Base-by-base conservation (phyloP, 2,888 invertebrate genomes). In the Erebia palarica region DNA sequence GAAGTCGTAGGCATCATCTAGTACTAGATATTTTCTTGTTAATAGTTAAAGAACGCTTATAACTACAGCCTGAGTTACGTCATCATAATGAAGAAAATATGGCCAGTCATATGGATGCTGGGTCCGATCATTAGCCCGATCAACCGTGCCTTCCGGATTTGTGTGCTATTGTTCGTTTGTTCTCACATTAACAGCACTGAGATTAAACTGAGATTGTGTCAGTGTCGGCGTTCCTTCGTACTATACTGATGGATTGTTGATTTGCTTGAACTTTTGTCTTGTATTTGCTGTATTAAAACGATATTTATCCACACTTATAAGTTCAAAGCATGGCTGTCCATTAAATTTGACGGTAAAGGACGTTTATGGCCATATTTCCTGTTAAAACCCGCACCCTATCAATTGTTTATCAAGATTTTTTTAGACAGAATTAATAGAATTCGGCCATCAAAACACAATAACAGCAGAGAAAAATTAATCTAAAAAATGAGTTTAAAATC, bases 61-160 rank as follows among this genome's bases (percentile, higher is more conserved):
- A 11, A 49, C 14, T 49, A 13, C 14, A 49, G 49, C 14, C 49
- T 49, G 49, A 49, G 11, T 47, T 47, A 10, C 36, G 27, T 27
- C 27, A 36, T 36, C 36, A 36, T 36, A 36, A 36, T 36, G 36
- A 36, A 36, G 36, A 36, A 36, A 36, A 36, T 36, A 36, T 36
- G 2, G 2, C 61, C 44, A 42, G 60, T 9, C 3, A 49, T 47
- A 16, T 61, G 63, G 49, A 63, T 21, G 13, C 42, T 58, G 27
- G 13, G 18, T 8, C 13, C 14, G 47, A 63, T 49, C 87, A 86
- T 90, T 90, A 90, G 85, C 82, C 83, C 86, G 85, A 89, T 89
- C 88, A 84, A 85, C 84, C 88, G 83, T 87, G 83, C 81, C 88
- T 90, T 90, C 90, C 89, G 86, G 84, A 83, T 85, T 86, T 81